Conservation (phyloP, 35 echinoderm and acorn worm species). For the Diadema setosum region DNA sequence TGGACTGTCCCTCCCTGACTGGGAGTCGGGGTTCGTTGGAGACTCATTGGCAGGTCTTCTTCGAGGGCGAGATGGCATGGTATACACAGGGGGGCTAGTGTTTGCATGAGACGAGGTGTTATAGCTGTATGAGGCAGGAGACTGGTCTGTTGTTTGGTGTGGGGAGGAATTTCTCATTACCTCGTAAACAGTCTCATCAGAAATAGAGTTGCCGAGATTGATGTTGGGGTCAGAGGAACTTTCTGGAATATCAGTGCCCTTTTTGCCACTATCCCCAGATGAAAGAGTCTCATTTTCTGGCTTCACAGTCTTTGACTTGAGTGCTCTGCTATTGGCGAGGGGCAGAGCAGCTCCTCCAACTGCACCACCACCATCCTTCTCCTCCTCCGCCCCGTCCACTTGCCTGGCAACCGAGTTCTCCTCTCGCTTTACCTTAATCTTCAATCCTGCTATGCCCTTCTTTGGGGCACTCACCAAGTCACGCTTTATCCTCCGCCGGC, state of each 20-base stretch:
- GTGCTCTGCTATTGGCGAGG: not conserved
- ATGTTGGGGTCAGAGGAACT: not conserved
- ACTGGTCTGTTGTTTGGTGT: not conserved
- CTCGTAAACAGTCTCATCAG: not conserved
- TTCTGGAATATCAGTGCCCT: not conserved
- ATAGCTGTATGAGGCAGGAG: not conserved
- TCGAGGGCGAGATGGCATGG: not conserved
- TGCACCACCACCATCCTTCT: not conserved
- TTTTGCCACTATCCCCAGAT: not conserved
- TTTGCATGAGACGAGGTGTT: not conserved
- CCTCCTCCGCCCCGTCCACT: not conserved
- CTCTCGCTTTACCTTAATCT: constrained; percentile 36
- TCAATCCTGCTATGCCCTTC: constrained; percentile 93
- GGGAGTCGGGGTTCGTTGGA: not conserved
- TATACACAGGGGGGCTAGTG: not conserved
- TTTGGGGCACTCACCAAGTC: constrained; percentile 83
- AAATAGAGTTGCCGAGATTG: not conserved
- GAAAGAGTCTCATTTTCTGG: not conserved
- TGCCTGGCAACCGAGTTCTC: not conserved
- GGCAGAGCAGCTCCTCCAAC: not conserved
- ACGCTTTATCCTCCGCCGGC: constrained; percentile 80
- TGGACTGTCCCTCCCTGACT: not conserved
- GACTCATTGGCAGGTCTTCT: not conserved
- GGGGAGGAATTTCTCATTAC: not conserved
- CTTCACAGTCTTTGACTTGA: not conserved